A percentile compares a stretch with the other conserved stretches of the same genome.
Evolutionary conservation across 2,888 invertebrate species (phyloP).

Genomic region (Leptura quadrifasciata): DNA sequence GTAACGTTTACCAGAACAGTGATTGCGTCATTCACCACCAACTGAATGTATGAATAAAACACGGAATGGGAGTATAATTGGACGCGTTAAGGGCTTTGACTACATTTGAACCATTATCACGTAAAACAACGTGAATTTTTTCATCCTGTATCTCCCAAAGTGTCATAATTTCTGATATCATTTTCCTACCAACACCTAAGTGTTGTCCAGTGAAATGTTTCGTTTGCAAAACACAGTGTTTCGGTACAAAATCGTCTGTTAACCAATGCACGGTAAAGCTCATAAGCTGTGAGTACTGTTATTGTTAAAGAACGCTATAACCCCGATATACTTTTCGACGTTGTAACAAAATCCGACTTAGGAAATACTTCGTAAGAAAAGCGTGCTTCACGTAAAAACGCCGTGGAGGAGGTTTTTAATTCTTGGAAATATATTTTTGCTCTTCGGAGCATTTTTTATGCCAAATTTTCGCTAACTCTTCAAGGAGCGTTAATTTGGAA

Average conservation of each 20-base stretch:
- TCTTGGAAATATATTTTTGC: too few species aligned
- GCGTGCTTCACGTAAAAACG: too few species aligned
- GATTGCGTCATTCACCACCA: slow-evolving; percentile 1
- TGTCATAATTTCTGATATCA: background rate
- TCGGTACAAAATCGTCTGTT: background rate
- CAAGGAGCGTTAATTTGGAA: too few species aligned
- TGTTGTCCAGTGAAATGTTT: slow-evolving; percentile 16
- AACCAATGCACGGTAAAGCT: slow-evolving; percentile 1
- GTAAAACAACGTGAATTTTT: slow-evolving; percentile 8
- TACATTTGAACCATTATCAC: slow-evolving; percentile 4
- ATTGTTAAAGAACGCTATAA: too few species aligned
- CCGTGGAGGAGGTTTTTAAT: too few species aligned
- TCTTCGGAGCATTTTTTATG: too few species aligned
- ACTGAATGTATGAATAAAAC: background rate
- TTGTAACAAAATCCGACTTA: too few species aligned
- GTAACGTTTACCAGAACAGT: background rate
- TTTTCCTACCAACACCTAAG: background rate
- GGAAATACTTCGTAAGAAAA: too few species aligned
- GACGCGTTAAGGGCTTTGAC: slow-evolving; percentile 1
- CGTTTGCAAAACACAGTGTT: slow-evolving; percentile 7
- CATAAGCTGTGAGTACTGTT: background rate
- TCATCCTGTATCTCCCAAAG: background rate
- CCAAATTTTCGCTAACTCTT: too few species aligned
- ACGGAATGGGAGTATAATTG: background rate
- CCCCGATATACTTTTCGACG: too few species aligned